Base-by-base conservation (phyloP, 1,140 invertebrate species). In the Zaprionus lachaisei region DNA sequence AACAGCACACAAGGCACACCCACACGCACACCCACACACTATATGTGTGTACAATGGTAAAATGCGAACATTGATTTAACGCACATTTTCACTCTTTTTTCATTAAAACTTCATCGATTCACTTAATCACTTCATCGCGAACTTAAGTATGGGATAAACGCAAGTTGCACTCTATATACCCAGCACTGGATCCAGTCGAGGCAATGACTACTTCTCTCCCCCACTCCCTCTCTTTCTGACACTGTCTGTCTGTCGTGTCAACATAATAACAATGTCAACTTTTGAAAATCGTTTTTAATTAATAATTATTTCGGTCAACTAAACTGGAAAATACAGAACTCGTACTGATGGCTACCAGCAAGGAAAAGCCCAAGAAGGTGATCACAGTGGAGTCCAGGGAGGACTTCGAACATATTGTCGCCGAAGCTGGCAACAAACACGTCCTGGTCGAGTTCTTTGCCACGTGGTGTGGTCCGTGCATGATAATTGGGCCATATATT, bases 381-480 rank as follows among this genome's bases (percentile, higher is more conserved):
- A 82, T 89, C 17, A 61, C 64, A 2, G 49, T 89, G 0, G 54
- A 58, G 5, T 94, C 94, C 12, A 85, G 96, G 95, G 93, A 80
- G 31, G 96, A 97, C 83, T 95, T 98, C 80, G 93, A 96, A 54
- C 93, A 90, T 41, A 95, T 96, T 86, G 92, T 99, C 38, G 92
- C 93, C 0, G 95, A 96, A 61, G 97, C 97, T 37, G 97, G 96
- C 9, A 94, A 95, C 12, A 97, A 96, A 87, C 93, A 99, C 77
- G 95, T 99, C n/a, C 95, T 99, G 5, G 95, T 99, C 41, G 97
- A 99, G 91, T 92, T 92, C 66, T 92, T 61, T 78, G 91, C 91
- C 41, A 79, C 95, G 14, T 98, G 97, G 97, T 97, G 97, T 93
- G 98, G 98, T 1, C 98, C 98, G 1, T 99, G 98, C 94, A 97